Conservation (phyloP, 2,888 invertebrate species). For the Orthonychiurus folsomi region DNA sequence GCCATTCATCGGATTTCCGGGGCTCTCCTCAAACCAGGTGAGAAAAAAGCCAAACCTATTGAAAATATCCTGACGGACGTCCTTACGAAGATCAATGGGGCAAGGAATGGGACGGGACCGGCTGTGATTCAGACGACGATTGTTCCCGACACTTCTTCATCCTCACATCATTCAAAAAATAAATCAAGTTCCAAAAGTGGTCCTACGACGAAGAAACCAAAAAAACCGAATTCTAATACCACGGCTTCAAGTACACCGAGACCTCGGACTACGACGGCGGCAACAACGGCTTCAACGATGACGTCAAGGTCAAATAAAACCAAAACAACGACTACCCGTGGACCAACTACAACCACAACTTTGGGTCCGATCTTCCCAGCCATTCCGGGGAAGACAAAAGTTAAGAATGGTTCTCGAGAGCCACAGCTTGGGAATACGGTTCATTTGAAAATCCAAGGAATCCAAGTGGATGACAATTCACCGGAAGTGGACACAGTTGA, state of each 20-base stretch:
- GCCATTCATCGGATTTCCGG: conserved; percentile 40
- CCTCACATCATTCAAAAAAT: not conserved
- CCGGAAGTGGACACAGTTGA: conserved; percentile 21
- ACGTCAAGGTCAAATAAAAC: conserved; percentile 13
- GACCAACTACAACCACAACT: conserved; percentile 2
- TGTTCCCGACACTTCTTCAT: not conserved
- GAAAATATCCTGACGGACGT: conserved; percentile 39
- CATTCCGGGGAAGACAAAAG: not conserved
- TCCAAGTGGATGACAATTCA: conserved; percentile 26
- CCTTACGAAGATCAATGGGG: conserved; percentile 30
- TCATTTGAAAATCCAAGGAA: conserved; percentile 19
- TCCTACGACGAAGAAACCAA: conserved; percentile 6
- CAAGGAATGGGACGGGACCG: conserved; percentile 19
- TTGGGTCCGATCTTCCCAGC: not conserved
- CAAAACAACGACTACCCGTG: conserved; percentile 9
- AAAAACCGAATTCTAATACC: not conserved
- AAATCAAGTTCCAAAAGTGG: not conserved
- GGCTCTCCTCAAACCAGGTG: conserved; percentile 33
- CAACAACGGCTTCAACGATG: conserved; percentile 14
- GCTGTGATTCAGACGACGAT: not conserved
- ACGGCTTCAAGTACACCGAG: not conserved
- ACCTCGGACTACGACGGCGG: conserved; percentile 12
- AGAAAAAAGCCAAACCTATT: conserved; percentile 28
- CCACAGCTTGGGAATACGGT: conserved; percentile 6
- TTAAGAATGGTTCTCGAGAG: not conserved